Conservation (phyloP, 2,113 vertebrate species). For the Myiagra hebetior region DNA sequence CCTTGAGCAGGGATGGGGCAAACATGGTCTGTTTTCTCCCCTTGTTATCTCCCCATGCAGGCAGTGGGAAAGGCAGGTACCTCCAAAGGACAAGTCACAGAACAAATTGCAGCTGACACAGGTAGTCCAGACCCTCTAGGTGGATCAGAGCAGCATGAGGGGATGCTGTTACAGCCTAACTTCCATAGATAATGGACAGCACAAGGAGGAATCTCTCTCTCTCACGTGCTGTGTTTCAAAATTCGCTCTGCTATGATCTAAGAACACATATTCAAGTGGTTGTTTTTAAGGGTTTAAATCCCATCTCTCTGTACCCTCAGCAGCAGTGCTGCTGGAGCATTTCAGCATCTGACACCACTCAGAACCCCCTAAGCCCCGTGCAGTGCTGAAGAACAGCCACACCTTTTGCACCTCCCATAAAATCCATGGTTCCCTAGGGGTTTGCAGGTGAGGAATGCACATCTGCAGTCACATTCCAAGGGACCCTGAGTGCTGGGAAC, state of each 20-base stretch:
- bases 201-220: neutral
- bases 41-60: neutral
- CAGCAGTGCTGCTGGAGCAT: neutral
- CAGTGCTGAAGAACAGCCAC: neutral
- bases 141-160: neutral
- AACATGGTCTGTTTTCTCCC: neutral
- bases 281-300: neutral
- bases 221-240: neutral
- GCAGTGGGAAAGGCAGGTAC: neutral
- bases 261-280: neutral
- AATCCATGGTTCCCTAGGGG: neutral
- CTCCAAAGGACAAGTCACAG: neutral
- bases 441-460: neutral
- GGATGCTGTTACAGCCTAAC: neutral
- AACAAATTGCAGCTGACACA: neutral
- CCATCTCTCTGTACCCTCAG: neutral
- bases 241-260: neutral
- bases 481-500: neutral
- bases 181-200: neutral
- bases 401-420: neutral
- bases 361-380: neutral
- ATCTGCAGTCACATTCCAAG: accelerated
- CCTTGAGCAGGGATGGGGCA: neutral
- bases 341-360: neutral
- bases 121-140: neutral